Percentiles rank a stretch among this genome's conserved stretches.
Evolutionary conservation across 1,140 invertebrate genomes (phyloP).

Genomic region (Psix sp.): DNA sequence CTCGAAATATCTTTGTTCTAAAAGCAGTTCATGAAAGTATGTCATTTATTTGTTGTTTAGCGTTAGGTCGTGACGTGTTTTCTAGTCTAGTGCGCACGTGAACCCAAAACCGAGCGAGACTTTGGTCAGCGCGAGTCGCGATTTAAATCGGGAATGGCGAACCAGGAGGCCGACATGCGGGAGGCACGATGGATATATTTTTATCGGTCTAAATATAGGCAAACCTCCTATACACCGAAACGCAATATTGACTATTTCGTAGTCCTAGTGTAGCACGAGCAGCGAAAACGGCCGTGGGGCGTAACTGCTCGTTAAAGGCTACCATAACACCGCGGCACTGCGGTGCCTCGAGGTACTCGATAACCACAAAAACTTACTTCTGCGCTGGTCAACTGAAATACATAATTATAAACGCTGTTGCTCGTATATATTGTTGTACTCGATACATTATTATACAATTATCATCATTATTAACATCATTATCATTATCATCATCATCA

Average conservation of each 20-base stretch:
- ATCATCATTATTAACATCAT: no score
- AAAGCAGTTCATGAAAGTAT: constrained; percentile 23
- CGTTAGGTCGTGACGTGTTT: constrained; percentile 19
- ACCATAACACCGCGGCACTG: constrained; percentile 45
- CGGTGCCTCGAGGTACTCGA: constrained; percentile 60
- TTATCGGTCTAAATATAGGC: constrained; percentile 76
- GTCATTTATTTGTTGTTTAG: constrained; percentile 35
- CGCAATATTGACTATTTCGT: constrained; percentile 62
- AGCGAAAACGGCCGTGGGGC: constrained; percentile 31
- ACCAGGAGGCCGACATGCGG: constrained; percentile 73
- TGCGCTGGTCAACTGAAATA: constrained; percentile 42
- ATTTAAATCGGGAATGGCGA: constrained; percentile 75
- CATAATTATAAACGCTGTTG: no score
- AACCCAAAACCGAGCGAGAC: constrained; percentile 1
- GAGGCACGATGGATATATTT: constrained; percentile 74
- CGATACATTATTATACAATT: no score
- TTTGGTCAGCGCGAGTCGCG: constrained; percentile 42
- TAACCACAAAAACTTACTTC: constrained; percentile 68
- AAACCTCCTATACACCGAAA: constrained; percentile 68
- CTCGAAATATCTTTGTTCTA: no score
- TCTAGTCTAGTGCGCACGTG: constrained; percentile 11
- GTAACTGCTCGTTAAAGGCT: constrained; percentile 68
- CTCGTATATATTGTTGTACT: no score
- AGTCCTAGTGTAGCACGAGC: constrained; percentile 28
- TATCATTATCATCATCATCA: no score